Evolutionary conservation across 2,797 vertebrate genomes (phyloP).

Genomic region (Otus scops): DNA sequence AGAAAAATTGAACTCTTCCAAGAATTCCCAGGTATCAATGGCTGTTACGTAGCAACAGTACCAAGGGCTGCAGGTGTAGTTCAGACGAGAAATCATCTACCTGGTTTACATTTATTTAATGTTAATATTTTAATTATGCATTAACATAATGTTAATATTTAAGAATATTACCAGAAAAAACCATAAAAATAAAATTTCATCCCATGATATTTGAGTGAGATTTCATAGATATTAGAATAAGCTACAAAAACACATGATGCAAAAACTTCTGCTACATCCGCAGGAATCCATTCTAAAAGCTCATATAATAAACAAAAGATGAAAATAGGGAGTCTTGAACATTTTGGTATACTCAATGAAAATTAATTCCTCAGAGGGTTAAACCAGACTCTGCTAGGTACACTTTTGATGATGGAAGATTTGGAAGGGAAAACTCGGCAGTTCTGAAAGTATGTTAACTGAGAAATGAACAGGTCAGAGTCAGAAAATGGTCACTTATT

Average conservation of each 20-base stretch:
- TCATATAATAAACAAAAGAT: not conserved
- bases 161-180: not conserved
- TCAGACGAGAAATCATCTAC: not conserved
- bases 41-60: not conserved
- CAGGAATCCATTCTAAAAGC: not conserved
- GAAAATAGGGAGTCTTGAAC: not conserved
- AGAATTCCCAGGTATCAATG: not conserved
- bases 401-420: not conserved
- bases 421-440: not conserved
- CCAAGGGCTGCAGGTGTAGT: not conserved
- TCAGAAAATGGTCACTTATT: not conserved
- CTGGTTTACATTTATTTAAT: not conserved
- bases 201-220: not conserved
- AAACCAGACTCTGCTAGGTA: not conserved
- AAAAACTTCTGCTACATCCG: not conserved
- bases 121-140: not conserved
- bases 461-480: not conserved
- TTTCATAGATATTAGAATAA: not conserved
- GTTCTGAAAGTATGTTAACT: not conserved
- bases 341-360: not conserved
- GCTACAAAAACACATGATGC: not conserved
- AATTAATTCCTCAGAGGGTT: not conserved
- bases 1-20: not conserved
- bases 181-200: not conserved
- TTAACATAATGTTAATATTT: not conserved